phyloP scores from a whole-genome alignment of 2,888 invertebrate genomes.

The Anagyrus pseudococci region DNA sequence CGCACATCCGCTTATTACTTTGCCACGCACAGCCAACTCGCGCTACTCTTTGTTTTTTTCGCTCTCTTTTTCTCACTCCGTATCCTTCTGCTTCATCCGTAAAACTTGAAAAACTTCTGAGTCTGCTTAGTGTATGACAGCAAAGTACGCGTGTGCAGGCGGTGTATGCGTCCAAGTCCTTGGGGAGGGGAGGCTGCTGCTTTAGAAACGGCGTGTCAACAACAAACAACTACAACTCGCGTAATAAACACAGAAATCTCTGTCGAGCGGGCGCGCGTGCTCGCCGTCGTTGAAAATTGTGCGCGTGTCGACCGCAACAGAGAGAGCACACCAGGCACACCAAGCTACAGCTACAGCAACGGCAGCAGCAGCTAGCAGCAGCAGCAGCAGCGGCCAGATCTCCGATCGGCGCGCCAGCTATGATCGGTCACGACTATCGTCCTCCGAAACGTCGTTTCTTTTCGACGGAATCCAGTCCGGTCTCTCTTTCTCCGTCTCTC shows the following conservation, averaged over 20 bases:
- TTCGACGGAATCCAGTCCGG: slow-evolving; percentile 57
- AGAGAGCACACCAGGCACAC: not conserved
- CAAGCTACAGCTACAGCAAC: not conserved
- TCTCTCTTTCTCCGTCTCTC: slow-evolving; percentile 7
- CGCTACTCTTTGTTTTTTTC: not conserved
- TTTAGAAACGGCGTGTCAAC: no score
- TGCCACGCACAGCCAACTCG: no score
- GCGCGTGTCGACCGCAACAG: not conserved
- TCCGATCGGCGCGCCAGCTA: slow-evolving; percentile 61
- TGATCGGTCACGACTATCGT: slow-evolving; percentile 61
- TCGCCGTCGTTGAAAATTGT: no score
- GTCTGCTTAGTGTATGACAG: no score
- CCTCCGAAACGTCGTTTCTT: slow-evolving; percentile 62
- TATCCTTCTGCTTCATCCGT: no score
- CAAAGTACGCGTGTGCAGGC: no score
- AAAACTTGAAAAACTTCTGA: no score
- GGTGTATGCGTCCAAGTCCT: no score
- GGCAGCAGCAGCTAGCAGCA: slow-evolving; percentile 8
- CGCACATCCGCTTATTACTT: not conserved
- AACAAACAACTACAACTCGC: not conserved
- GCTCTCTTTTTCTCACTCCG: not conserved
- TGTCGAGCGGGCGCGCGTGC: not conserved
- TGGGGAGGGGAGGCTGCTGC: no score
- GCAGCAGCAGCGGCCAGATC: slow-evolving; percentile 45
- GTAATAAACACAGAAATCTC: not conserved